Percentiles rank a stretch among this genome's conserved stretches.
These are phyloP conservation scores for Spicauda simplicius DNA, from an alignment of 2,888 invertebrate species.

Conservation along the genomic window DNA sequence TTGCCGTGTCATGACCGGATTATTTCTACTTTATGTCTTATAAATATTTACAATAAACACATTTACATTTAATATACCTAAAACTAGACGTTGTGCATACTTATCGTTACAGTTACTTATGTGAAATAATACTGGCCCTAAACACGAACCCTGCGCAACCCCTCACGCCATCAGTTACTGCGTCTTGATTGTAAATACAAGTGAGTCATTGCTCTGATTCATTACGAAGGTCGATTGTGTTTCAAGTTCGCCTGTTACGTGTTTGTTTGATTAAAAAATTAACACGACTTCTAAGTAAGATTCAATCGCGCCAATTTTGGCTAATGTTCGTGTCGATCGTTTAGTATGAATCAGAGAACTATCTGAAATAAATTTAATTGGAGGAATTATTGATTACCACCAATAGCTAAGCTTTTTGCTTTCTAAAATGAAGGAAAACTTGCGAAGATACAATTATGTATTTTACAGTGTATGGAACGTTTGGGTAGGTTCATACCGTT, in stretches of 20 bases:
- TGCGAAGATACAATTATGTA: too few species aligned
- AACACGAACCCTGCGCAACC: conserved; percentile 35
- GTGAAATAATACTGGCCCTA: conserved; percentile 22
- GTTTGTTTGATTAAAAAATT: conserved; percentile 28
- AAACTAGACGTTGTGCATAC: not conserved
- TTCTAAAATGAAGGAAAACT: too few species aligned
- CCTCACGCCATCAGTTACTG: conserved; percentile 5
- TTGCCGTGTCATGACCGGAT: too few species aligned
- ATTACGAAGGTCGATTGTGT: conserved; percentile 43
- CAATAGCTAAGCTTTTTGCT: too few species aligned
- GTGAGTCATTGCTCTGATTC: conserved; percentile 48
- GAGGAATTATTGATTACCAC: too few species aligned
- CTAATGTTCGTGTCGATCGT: not conserved
- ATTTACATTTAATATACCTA: not conserved
- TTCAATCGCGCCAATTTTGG: not conserved
- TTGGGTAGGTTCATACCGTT: too few species aligned
- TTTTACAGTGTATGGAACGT: too few species aligned
- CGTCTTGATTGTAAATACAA: conserved; percentile 30
- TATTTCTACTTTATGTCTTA: not conserved
- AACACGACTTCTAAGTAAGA: not conserved
- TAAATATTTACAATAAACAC: not conserved
- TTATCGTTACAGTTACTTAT: not conserved
- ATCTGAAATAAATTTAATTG: too few species aligned
- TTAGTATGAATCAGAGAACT: too few species aligned
- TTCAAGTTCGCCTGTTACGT: conserved; percentile 43